Evolutionary conservation across 2,888 invertebrate genomes (phyloP).

Genomic region (Leptura quadrifasciata): DNA sequence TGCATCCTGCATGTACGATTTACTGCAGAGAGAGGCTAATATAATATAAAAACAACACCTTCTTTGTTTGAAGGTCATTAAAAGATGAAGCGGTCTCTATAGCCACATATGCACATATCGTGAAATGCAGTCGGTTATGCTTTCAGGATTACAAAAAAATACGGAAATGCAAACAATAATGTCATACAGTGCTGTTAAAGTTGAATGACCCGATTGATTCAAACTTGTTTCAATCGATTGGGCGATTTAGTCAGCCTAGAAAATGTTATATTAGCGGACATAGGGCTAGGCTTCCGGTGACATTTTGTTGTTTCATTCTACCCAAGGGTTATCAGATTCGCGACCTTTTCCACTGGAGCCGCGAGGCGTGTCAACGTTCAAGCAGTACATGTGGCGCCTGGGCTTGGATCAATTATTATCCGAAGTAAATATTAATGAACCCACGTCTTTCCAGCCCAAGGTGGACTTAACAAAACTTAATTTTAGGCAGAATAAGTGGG

Average conservation of each 20-base stretch:
- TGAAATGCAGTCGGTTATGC: constrained; percentile 1
- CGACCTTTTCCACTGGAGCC: constrained; percentile 26
- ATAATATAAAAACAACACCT: constrained; percentile 13
- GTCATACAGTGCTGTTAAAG: constrained; percentile 45
- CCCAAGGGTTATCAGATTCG: constrained; percentile 26
- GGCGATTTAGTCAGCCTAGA: constrained; percentile 44
- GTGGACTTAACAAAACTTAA: constrained; percentile 43
- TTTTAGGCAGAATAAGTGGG: constrained; percentile 47
- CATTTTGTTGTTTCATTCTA: constrained; percentile 47
- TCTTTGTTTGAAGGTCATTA: constrained; percentile 15
- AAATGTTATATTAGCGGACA: constrained; percentile 28
- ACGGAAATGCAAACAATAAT: constrained; percentile 48
- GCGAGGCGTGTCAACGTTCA: constrained; percentile 2
- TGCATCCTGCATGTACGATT: constrained; percentile 7
- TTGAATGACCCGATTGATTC: constrained; percentile 55
- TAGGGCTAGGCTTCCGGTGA: constrained; percentile 44
- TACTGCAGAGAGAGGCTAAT: neutral
- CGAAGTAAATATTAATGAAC: constrained; percentile 20
- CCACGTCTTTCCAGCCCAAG: constrained; percentile 40
- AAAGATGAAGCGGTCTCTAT: neutral
- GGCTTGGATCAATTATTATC: constrained; percentile 16
- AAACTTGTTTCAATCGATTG: constrained; percentile 48
- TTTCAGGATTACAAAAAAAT: constrained; percentile 34
- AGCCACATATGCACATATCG: constrained; percentile 13
- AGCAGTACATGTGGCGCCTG: constrained; percentile 25